phyloP scores from a whole-genome alignment of 2,113 vertebrate genomes.

The Prionailurus viverrinus region DNA sequence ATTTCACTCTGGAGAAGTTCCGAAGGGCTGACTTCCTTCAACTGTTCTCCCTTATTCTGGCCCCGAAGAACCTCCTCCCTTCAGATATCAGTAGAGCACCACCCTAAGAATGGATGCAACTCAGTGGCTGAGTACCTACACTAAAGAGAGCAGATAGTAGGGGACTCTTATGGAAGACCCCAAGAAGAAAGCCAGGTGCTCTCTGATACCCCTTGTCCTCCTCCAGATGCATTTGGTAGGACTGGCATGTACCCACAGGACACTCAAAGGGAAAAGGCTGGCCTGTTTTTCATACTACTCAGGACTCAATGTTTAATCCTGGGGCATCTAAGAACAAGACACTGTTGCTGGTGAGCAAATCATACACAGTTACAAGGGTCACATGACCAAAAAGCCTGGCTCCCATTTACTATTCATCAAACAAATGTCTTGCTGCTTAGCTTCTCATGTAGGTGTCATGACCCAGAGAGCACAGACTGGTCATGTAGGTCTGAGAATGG shows the following conservation, averaged over 20 bases:
- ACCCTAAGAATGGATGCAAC: neutral
- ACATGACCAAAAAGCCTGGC: neutral
- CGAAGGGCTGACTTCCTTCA: neutral
- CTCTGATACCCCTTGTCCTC: too few species aligned
- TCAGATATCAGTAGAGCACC: neutral
- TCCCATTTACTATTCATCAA: slow-evolving; percentile 11
- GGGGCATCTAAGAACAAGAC: neutral
- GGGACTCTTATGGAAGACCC: neutral
- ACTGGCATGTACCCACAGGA: neutral
- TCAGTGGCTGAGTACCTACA: neutral
- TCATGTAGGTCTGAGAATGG: neutral
- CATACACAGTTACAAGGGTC: neutral
- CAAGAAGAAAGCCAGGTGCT: neutral
- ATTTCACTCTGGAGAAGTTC: neutral
- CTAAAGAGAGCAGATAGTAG: neutral
- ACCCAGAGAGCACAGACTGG: neutral
- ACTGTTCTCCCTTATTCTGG: neutral
- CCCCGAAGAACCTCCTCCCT: neutral
- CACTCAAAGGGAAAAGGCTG: neutral
- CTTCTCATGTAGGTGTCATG: neutral
- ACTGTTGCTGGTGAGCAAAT: neutral
- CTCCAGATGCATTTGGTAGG: neutral
- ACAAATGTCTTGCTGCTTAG: neutral
- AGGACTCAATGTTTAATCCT: neutral
- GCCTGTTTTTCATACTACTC: neutral